Evolutionary conservation across 2,797 vertebrate species (phyloP), one percentile per base, ranked within the genome.

Genomic region (Spatula versicolor): DNA sequence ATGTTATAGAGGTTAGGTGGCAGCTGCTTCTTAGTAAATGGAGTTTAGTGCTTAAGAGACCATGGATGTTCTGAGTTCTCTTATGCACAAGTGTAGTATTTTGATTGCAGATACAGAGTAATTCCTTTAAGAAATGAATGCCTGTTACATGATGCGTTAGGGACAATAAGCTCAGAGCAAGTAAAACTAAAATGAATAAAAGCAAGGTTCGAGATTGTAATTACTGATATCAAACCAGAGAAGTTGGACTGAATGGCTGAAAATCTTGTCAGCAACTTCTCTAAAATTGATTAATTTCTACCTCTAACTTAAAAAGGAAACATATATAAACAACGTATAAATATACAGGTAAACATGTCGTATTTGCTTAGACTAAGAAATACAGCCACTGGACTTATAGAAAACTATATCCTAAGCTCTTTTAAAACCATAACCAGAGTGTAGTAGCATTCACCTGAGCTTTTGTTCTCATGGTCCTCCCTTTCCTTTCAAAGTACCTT

Each of bases 351-450:
- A 84, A 79, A 68, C 5, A 90, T 25, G n/a, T 41, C 73, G 83
- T 91, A 86, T 92, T 95, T 96, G 84, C 28, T 37, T n/a, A 79
- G 68, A 94, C 25, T 84, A 93, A 86, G 72, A 91, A 66, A 66
- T 94, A 26, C 81, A 96, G 73, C 41, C 83, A 80, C 78, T 94
- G 60, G 37, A 87, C 12, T 87, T 77, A n/a, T n/a, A 67, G 26
- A 83, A 95, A 94, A 90, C 83, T 46, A 58, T 33, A 87, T 48
- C 41, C 43, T 93, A 50, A 96, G 90, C 66, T 74, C 10, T 62
- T 48, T 76, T 48, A 62, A 62, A n/a, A 22, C 15, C 59, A 89
- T 37, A 84, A 45, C 5, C 31, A 58, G 18, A 80, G 46, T 19
- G 33, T 0, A 83, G 17, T 21, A 69, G 59, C 16, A 93, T 50